Evolutionary conservation across 2,888 invertebrate genomes (phyloP).

Genomic region (Idaea aversata): DNA sequence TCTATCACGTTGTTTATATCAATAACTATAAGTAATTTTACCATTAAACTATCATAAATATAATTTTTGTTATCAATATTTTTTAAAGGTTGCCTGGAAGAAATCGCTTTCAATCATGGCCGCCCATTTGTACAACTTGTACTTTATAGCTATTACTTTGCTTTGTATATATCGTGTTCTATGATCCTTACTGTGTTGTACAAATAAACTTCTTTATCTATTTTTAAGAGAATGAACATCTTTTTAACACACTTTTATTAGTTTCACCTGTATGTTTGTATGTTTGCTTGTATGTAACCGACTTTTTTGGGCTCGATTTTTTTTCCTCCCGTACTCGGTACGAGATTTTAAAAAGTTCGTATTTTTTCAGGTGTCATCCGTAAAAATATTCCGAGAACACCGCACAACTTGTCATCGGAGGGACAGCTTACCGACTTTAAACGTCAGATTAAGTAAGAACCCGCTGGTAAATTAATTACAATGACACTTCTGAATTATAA

Average conservation of each 20-base stretch:
- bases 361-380: background rate
- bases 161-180: no score
- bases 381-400: slow-evolving; percentile 13
- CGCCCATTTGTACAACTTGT: no score
- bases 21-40: slow-evolving; percentile 21
- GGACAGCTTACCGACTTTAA: slow-evolving; percentile 43
- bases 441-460: slow-evolving; percentile 47
- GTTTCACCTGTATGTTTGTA: no score
- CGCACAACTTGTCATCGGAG: slow-evolving; percentile 25
- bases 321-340: background rate
- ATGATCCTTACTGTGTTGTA: no score
- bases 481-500: slow-evolving; percentile 44
- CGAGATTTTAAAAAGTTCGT: background rate
- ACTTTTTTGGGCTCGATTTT: no score
- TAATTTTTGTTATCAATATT: background rate
- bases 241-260: no score
- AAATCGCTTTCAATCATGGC: background rate
- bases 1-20: slow-evolving; percentile 66
- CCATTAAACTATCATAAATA: background rate
- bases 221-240: background rate
- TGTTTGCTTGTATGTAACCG: no score
- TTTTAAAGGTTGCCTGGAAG: no score
- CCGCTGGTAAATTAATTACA: slow-evolving; percentile 44
- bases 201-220: no score
- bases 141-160: no score